phyloP scores from a whole-genome alignment of 2,888 invertebrate genomes.

The Pseudoips prasinana region DNA sequence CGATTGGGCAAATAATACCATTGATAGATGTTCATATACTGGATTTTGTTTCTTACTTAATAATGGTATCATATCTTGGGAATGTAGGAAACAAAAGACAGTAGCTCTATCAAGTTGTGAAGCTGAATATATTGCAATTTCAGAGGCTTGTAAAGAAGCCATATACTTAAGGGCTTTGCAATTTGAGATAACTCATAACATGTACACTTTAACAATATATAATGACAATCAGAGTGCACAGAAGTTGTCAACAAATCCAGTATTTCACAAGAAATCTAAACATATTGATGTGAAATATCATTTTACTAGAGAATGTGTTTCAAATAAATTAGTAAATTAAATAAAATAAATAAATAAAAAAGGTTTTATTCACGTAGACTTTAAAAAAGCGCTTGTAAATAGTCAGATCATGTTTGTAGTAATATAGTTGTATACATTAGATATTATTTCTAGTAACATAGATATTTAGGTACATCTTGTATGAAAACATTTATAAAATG shows the following conservation, averaged over 20 bases:
- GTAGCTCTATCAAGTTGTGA: slow-evolving; percentile 18
- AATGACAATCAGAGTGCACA: slow-evolving; percentile 14
- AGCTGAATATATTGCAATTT: slow-evolving; percentile 10
- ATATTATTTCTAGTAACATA: too few relatives aligned
- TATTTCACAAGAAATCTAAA: slow-evolving; percentile 9
- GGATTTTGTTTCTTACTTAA: slow-evolving; percentile 20
- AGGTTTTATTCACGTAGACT: too few relatives aligned
- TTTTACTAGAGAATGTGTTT: slow-evolving; percentile 4
- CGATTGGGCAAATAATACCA: slow-evolving; percentile 17
- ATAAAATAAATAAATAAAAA: too few relatives aligned
- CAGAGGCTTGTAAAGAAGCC: slow-evolving; percentile 7
- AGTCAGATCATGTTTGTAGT: too few relatives aligned
- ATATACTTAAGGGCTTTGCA: slow-evolving; percentile 6
- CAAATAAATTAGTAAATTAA: too few relatives aligned
- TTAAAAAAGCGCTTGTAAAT: too few relatives aligned
- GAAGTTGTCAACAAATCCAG: slow-evolving; percentile 8
- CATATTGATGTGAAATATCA: slow-evolving; percentile 9
- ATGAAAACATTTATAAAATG: too few relatives aligned
- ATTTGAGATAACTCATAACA: slow-evolving; percentile 7
- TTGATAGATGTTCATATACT: slow-evolving; percentile 20
- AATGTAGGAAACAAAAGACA: slow-evolving; percentile 18
- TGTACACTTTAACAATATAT: slow-evolving; percentile 7
- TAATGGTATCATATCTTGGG: slow-evolving; percentile 17
- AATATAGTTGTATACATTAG: too few relatives aligned
- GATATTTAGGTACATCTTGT: too few relatives aligned